Base-by-base conservation (phyloP, 2,113 vertebrate species). In the Tetrao urogallus region DNA sequence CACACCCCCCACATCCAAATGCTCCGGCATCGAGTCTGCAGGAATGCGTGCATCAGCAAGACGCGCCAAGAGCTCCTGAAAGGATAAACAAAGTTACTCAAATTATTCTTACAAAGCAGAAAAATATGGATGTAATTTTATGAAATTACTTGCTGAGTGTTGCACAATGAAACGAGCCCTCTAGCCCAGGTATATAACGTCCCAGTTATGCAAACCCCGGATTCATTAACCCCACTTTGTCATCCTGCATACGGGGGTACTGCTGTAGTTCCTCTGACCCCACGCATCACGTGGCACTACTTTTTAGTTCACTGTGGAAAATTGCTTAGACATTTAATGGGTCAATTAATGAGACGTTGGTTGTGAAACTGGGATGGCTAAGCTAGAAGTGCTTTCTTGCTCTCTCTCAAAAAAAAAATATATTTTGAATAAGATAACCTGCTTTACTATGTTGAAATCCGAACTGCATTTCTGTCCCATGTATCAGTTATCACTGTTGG, bases 21-120 rank as follows among this genome's bases (percentile, higher is more conserved):
- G 3, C 71, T 50, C 13, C 8, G 36, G 71, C 34, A 2, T 32
- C 5, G 73, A 66, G 56, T 56, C 40, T 47, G 65, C 5, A 84
- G 76, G 86, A 95, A 92, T 79, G 73, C 91, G 36, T 7, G 89
- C 86, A 92, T 82, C 92, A 96, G 94, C 92, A 94, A 76, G 78
- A 89, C 1, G 1, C 27, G 77, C 69, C 79, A 91, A 65, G 65
- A 86, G 63, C 56, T 81, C 15, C 82, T 78, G 85, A 78, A 84
- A 88, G 57, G 61, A 81, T 58, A 78, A 96, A 92, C 82, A 91
- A 85, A 93, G 61, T 88, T 60, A 67, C 78, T 82, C 61, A 90
- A 91, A 88, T 94, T 94, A 88, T 88, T 90, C 89, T 89, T 94
- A 91, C 88, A 69, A 91, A 90, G 91, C 91, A 91, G 79, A 89